phyloP scores from a whole-genome alignment of 2,113 vertebrate genomes.

The Nestor notabilis region DNA sequence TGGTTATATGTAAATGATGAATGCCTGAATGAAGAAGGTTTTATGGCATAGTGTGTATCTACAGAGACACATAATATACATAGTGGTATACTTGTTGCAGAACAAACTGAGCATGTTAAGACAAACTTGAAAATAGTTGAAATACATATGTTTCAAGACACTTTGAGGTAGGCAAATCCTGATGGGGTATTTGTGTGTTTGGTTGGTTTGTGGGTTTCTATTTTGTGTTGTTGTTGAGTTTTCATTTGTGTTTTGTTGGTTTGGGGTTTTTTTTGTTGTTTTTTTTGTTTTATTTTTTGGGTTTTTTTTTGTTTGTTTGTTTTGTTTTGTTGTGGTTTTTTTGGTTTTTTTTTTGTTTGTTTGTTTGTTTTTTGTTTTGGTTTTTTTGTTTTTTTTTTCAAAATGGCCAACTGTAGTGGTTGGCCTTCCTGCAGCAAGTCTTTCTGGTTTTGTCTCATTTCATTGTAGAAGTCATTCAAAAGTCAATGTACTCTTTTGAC shows the following conservation, averaged over 20 bases:
- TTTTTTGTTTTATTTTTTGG: no score
- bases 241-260: no score
- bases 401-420: background rate
- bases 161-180: background rate
- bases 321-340: no score
- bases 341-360: no score
- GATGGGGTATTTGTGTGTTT: background rate
- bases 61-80: no score
- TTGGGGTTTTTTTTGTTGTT: background rate
- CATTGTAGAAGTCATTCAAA: background rate
- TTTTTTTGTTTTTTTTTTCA: no score
- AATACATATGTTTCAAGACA: background rate
- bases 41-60: background rate
- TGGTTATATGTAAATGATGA: background rate
- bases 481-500: background rate
- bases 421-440: background rate
- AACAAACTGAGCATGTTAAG: background rate
- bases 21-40: background rate
- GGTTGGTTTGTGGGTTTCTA: background rate
- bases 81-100: background rate
- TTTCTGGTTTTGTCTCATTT: background rate
- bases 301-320: no score
- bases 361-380: no score
- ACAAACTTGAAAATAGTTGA: background rate
- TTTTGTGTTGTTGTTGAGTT: background rate